Evolutionary conservation across 2,113 vertebrate genomes (phyloP).

Genomic region (Brachyhypopomus occidentalis): DNA sequence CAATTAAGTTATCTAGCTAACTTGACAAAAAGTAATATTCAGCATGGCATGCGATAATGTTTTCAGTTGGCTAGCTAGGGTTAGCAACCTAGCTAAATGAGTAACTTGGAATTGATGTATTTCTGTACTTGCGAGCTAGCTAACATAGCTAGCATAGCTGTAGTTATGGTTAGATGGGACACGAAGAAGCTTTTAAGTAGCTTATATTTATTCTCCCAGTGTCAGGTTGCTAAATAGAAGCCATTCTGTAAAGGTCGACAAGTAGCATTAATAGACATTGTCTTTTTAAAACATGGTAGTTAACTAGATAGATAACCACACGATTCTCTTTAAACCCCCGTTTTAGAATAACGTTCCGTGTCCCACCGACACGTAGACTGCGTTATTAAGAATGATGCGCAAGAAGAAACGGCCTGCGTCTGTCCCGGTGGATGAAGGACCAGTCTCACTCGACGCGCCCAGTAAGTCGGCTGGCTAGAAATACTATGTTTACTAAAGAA

Average conservation of each 20-base stretch:
- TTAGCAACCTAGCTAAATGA: not conserved
- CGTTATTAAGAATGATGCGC: conserved; percentile 70
- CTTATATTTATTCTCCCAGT: no score
- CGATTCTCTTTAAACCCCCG: not conserved
- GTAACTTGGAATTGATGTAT: no score
- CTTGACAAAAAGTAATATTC: not conserved
- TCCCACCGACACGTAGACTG: not conserved
- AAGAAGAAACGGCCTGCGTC: conserved; percentile 70
- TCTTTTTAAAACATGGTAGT: no score
- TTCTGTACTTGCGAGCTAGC: no score
- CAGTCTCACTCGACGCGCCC: not conserved
- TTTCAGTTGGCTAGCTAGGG: not conserved
- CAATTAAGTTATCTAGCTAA: not conserved
- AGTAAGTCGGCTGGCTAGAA: conserved; percentile 54
- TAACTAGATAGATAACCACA: not conserved
- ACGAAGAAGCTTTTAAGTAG: no score
- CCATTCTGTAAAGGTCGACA: no score
- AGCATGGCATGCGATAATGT: not conserved
- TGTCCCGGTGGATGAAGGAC: conserved; percentile 52
- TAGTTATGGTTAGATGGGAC: no score
- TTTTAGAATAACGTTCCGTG: not conserved
- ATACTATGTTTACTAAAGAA: conserved; percentile 33
- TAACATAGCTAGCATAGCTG: no score
- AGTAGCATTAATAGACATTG: no score
- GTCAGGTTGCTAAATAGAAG: no score